Percentiles rank a stretch among this genome's conserved stretches.
Evolutionary conservation across 2,888 invertebrate species (phyloP).

Genomic region (Agrochola circellaris): DNA sequence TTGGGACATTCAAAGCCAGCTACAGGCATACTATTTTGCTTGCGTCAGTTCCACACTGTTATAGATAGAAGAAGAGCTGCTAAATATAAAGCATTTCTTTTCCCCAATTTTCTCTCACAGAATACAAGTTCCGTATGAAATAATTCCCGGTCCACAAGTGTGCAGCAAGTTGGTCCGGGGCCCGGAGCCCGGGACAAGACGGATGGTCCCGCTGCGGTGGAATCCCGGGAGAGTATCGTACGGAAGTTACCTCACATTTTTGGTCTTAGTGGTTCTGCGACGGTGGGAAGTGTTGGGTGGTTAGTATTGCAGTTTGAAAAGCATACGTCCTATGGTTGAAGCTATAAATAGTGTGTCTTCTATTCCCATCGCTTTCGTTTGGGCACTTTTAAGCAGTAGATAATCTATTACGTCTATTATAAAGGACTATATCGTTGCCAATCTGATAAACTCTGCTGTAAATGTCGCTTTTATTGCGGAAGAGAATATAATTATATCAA

Average conservation of each 20-base stretch:
- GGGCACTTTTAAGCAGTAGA: too few relatives aligned
- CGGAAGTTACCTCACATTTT: conserved; percentile 50
- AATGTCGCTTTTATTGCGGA: background rate
- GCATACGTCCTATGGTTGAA: background rate
- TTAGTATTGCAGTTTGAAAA: conserved; percentile 4
- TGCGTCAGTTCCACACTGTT: background rate
- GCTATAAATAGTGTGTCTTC: background rate
- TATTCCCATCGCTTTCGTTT: background rate
- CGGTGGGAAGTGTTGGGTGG: background rate
- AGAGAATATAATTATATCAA: background rate
- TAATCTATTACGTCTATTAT: background rate
- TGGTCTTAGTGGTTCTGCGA: conserved; percentile 15
- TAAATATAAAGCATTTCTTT: background rate
- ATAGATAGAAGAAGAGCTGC: background rate
- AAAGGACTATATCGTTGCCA: background rate
- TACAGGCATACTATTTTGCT: background rate
- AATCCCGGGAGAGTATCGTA: conserved; percentile 59
- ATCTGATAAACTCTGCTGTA: background rate
- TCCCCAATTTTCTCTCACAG: background rate
- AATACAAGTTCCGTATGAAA: conserved; percentile 46
- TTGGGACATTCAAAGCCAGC: background rate
- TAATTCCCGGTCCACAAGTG: conserved; percentile 56
- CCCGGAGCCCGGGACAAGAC: conserved; percentile 64
- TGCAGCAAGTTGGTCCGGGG: conserved; percentile 49
- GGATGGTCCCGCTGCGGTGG: conserved; percentile 67